A percentile compares a stretch with the other conserved stretches of the same genome.
Evolutionary conservation across 2,888 invertebrate genomes (phyloP).

Genomic region (Drosophila anomalata): DNA sequence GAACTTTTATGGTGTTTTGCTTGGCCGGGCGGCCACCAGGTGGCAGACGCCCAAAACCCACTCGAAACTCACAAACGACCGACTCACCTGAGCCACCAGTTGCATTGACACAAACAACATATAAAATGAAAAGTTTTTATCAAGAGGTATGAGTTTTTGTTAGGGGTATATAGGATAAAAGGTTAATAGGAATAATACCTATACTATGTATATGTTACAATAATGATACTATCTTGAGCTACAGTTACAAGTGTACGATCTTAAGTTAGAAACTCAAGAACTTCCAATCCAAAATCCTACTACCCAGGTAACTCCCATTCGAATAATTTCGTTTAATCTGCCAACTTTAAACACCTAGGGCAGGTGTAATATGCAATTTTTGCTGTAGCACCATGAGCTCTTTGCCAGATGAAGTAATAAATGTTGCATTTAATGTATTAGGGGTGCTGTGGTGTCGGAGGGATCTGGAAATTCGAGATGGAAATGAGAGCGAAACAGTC

Average conservation of each 20-base stretch:
- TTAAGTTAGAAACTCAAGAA: too few relatives aligned
- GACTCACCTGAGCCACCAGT: conserved; percentile 60
- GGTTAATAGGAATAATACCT: background rate
- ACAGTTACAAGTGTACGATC: too few relatives aligned
- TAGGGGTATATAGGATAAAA: background rate
- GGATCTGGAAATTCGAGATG: conserved; percentile 20
- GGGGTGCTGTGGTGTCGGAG: conserved; percentile 32
- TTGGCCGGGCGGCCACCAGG: conserved; percentile 44
- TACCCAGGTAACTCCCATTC: background rate
- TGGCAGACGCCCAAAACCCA: conserved; percentile 22
- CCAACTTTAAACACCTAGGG: background rate
- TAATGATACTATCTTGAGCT: too few relatives aligned
- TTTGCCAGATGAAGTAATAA: conserved; percentile 68
- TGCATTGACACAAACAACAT: conserved; percentile 72
- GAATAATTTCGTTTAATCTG: background rate
- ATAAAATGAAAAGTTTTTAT: conserved; percentile 61
- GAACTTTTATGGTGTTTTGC: conserved; percentile 68
- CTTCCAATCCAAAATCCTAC: too few relatives aligned
- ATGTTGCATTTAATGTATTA: conserved; percentile 75
- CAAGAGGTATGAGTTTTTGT: conserved; percentile 1
- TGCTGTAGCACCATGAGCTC: conserved; percentile 36
- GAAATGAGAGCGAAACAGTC: conserved; percentile 41
- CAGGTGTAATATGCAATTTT: conserved; percentile 47
- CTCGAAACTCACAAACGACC: conserved; percentile 3
- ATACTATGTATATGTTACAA: too few relatives aligned